Conservation (phyloP, 2,888 invertebrate species). For the Chrysolina americana region DNA sequence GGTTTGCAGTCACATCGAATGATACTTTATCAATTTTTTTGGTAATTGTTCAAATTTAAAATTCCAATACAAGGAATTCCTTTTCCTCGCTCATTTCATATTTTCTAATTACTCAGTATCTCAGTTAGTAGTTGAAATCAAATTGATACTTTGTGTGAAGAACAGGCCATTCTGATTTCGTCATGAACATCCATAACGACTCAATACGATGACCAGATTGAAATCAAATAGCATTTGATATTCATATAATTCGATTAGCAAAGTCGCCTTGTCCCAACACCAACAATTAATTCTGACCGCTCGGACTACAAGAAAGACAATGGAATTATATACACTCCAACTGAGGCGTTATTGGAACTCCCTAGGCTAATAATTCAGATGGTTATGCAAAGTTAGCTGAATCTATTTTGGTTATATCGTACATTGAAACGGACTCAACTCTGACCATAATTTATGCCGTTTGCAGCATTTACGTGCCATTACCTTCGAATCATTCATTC, state of each 20-base stretch:
- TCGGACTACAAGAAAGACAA: slow-evolving; percentile 34
- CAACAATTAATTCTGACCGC: slow-evolving; percentile 37
- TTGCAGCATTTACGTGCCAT: not conserved
- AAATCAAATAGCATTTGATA: slow-evolving; percentile 30
- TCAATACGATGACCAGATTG: no score
- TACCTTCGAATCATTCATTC: not conserved
- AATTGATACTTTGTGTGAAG: no score
- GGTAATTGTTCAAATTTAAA: no score
- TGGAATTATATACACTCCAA: slow-evolving; percentile 38
- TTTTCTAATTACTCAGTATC: no score
- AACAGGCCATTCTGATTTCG: no score
- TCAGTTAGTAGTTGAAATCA: no score
- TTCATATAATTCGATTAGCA: slow-evolving; percentile 32
- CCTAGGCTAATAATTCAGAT: slow-evolving; percentile 41
- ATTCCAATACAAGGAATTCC: no score
- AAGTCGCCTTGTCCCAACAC: slow-evolving; percentile 21
- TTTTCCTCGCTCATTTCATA: no score
- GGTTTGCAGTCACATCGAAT: no score
- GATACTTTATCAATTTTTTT: no score
- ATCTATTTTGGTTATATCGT: slow-evolving; percentile 24
- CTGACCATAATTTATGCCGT: no score
- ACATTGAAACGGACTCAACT: slow-evolving; percentile 26
- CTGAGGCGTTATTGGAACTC: slow-evolving; percentile 38
- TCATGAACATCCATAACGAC: no score
- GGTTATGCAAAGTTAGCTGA: slow-evolving; percentile 38